A percentile compares a stretch with the other conserved stretches of the same genome.
phyloP scores from a whole-genome alignment of 2,797 vertebrate species.

The Hirundo rustica region DNA sequence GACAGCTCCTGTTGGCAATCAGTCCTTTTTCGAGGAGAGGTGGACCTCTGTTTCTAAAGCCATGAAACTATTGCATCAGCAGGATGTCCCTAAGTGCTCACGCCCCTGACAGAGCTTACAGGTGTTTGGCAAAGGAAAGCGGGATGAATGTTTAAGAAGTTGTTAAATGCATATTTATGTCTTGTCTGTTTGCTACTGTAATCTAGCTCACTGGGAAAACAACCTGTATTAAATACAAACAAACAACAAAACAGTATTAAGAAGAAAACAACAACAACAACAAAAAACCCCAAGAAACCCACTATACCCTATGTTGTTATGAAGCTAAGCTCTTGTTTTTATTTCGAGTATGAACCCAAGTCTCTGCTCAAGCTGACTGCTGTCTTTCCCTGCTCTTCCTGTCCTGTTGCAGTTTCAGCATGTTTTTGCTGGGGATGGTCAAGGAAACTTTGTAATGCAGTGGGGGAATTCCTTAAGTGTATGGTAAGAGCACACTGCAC shows the following conservation, averaged over 20 bases:
- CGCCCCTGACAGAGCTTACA: conserved; percentile 33
- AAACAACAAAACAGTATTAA: not conserved
- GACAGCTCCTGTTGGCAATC: conserved; percentile 16
- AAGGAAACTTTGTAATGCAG: not conserved
- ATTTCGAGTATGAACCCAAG: not conserved
- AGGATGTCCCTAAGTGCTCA: conserved; percentile 29
- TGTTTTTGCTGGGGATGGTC: not conserved
- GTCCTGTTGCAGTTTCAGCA: not conserved
- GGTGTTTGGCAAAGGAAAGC: conserved; percentile 44
- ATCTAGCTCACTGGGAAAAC: not conserved
- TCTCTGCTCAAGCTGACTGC: not conserved
- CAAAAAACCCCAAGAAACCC: not conserved
- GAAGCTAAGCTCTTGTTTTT: conserved; percentile 7
- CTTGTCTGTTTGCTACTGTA: conserved; percentile 22
- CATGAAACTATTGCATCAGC: conserved; percentile 41
- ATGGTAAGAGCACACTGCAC: not conserved
- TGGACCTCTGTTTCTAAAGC: conserved; percentile 50
- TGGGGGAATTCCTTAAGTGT: not conserved
- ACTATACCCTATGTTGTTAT: not conserved
- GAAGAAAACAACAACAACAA: not conserved
- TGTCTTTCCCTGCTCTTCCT: not conserved
- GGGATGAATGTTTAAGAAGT: conserved; percentile 21
- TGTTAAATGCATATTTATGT: conserved; percentile 39
- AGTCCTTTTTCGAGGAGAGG: not conserved
- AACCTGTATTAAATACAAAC: not conserved